These are phyloP conservation scores for Tokudaia tokunoshimensis DNA, from an alignment of 2,797 vertebrate genomes.

Conservation along the genomic window DNA sequence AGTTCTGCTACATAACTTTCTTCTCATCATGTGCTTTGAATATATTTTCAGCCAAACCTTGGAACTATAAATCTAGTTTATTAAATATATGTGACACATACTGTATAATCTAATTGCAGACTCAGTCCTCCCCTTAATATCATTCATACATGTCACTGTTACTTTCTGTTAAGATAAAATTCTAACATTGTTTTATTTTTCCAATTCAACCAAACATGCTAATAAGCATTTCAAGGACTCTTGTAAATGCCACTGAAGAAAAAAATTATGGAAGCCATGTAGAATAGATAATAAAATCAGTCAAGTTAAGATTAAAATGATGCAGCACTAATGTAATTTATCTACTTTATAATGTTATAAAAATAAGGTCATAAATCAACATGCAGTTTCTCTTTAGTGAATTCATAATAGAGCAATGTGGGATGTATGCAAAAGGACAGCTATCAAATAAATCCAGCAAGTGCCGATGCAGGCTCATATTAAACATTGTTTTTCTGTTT, in stretches of 20 bases:
- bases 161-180: conserved; percentile 19
- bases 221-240: conserved; percentile 52
- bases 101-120: not conserved
- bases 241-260: conserved; percentile 11
- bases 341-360: conserved; percentile 58
- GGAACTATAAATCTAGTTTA: conserved; percentile 21
- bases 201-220: conserved; percentile 21
- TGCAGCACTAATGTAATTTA: conserved; percentile 53
- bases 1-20: not conserved
- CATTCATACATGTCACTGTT: not conserved
- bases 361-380: conserved; percentile 64
- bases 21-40: not conserved
- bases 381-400: not conserved
- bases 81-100: not conserved
- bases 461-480: not conserved
- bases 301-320: conserved; percentile 51
- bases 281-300: conserved; percentile 58
- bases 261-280: conserved; percentile 14
- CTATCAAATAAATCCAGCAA: conserved; percentile 7
- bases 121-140: not conserved
- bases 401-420: not conserved
- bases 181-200: not conserved
- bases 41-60: conserved; percentile 26
- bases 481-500: conserved; percentile 29
- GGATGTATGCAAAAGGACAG: not conserved